These are phyloP conservation scores for Sus cebifrons DNA, from an alignment of 2,797 vertebrate genomes.

Conservation along the genomic window DNA sequence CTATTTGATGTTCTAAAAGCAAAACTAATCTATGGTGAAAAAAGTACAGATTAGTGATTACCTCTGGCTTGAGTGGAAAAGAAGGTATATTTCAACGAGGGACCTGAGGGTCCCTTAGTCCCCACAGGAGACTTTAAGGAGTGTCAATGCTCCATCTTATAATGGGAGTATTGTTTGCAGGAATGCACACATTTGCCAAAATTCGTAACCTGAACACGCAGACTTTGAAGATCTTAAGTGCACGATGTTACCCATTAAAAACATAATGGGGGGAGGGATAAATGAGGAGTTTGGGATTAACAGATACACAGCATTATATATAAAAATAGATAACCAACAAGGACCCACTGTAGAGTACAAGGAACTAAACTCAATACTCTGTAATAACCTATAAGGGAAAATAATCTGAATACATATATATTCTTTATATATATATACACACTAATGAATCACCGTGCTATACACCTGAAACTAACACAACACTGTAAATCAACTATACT, in stretches of 20 bases:
- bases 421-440: not conserved
- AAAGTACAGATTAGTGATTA: not conserved
- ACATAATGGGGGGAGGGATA: too few relatives aligned
- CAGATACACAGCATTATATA: too few relatives aligned
- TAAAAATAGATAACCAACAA: too few relatives aligned
- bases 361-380: too few relatives aligned
- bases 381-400: too few relatives aligned
- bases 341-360: too few relatives aligned
- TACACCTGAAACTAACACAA: not conserved
- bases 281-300: too few relatives aligned
- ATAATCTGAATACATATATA: too few relatives aligned
- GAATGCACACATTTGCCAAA: not conserved
- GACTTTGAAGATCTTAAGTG: not conserved
- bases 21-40: not conserved
- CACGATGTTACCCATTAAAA: not conserved
- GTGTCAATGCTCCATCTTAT: fast-evolving
- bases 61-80: not conserved
- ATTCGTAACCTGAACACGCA: not conserved
- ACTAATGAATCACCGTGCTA: not conserved
- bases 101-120: too few relatives aligned
- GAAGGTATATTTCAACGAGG: fast-evolving
- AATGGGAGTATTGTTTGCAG: fast-evolving
- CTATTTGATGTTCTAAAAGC: not conserved
- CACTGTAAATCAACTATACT: not conserved
- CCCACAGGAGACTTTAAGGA: not conserved